A percentile compares a stretch with the other conserved stretches of the same genome.
phyloP scores from a whole-genome alignment of 2,113 vertebrate genomes.

The Rana temporaria region DNA sequence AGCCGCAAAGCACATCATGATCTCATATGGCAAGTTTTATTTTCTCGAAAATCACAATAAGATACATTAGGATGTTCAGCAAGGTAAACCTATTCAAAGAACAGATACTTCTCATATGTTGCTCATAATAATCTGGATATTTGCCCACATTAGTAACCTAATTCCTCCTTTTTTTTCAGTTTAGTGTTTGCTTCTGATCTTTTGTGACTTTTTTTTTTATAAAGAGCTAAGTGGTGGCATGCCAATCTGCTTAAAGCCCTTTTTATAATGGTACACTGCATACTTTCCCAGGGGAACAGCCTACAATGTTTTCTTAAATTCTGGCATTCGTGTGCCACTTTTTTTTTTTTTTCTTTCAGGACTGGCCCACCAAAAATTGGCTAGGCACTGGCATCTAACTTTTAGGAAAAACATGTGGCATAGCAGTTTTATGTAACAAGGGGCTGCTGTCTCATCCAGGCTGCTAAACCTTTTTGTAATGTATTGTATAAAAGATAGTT shows the following conservation, averaged over 20 bases:
- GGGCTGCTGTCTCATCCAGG: too few relatives aligned
- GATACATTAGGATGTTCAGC: conserved; percentile 82
- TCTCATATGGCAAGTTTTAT: conserved; percentile 93
- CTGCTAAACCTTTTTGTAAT: too few relatives aligned
- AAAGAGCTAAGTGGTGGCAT: neutral
- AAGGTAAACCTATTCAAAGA: conserved; percentile 74
- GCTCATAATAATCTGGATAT: conserved; percentile 61
- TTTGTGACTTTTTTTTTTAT: neutral
- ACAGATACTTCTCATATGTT: conserved; percentile 75
- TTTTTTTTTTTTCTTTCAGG: too few relatives aligned
- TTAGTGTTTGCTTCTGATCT: neutral
- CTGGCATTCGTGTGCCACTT: too few relatives aligned
- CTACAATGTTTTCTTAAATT: too few relatives aligned
- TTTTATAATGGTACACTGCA: neutral
- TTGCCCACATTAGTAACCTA: conserved; percentile 55
- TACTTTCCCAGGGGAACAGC: too few relatives aligned
- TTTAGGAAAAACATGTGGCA: too few relatives aligned
- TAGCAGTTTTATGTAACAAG: too few relatives aligned
- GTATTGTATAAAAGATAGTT: too few relatives aligned
- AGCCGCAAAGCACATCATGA: conserved; percentile 92
- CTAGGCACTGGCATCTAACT: too few relatives aligned
- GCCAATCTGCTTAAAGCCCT: neutral
- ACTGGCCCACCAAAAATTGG: too few relatives aligned
- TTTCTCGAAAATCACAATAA: conserved; percentile 84
- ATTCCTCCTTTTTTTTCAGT: neutral